Conservation (phyloP, 2,888 invertebrate genomes). For the Euclidia mi region DNA sequence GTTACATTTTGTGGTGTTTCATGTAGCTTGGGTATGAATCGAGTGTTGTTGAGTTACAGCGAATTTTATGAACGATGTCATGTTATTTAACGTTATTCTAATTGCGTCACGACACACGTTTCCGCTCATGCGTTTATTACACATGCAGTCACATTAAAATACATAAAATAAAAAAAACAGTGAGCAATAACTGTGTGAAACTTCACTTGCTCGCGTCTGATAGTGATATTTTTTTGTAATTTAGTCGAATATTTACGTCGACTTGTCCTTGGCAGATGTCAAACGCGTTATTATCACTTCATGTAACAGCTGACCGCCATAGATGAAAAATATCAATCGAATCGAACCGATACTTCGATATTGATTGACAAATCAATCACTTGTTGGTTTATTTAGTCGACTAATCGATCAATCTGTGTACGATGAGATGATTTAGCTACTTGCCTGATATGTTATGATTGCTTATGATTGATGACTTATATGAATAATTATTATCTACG, state of each 20-base stretch:
- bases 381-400: background rate
- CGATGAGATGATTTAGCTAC: background rate
- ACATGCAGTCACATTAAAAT: background rate
- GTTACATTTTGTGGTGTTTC: constrained; percentile 22
- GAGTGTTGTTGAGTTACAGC: constrained; percentile 10
- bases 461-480: background rate
- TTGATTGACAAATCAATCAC: background rate
- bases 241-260: constrained; percentile 12
- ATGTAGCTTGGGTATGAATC: constrained; percentile 24
- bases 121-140: constrained; percentile 27
- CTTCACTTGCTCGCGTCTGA: background rate
- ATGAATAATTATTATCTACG: background rate
- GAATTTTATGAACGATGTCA: constrained; percentile 19
- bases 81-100: constrained; percentile 11
- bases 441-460: background rate
- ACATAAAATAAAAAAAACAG: background rate
- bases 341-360: no score
- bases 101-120: constrained; percentile 45
- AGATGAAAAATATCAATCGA: no score
- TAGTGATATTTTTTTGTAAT: constrained; percentile 5
- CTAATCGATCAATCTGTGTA: background rate
- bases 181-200: background rate
- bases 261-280: constrained; percentile 8
- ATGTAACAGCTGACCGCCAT: constrained; percentile 18
- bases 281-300: constrained; percentile 9